These are phyloP conservation scores for Paralichthys olivaceus DNA, from an alignment of 2,113 vertebrate genomes.

Conservation along the genomic window DNA sequence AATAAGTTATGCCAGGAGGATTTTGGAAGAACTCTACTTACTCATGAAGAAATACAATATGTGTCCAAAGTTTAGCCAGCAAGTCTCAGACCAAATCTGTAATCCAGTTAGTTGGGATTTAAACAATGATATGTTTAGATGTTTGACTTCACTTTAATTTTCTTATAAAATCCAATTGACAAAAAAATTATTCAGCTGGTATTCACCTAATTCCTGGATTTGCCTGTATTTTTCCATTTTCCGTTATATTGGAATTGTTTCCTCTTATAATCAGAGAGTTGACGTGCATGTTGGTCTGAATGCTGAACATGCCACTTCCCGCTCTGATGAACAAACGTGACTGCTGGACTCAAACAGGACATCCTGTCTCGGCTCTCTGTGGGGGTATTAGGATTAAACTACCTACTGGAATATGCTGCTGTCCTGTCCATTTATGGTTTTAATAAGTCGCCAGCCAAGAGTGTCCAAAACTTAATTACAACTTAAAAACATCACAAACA, in stretches of 20 bases:
- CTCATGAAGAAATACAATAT: constrained; percentile 4
- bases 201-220: not conserved
- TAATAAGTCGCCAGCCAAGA: not conserved
- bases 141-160: not conserved
- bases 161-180: not conserved
- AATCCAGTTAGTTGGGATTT: not conserved
- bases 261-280: not conserved
- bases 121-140: not conserved
- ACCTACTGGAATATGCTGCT: constrained; percentile 19
- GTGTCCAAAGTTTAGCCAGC: not conserved
- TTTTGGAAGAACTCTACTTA: not conserved
- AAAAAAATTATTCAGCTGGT: not conserved
- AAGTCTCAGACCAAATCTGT: not conserved
- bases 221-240: constrained; percentile 6
- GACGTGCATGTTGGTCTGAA: constrained; percentile 15
- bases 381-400: constrained; percentile 12
- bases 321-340: constrained; percentile 55
- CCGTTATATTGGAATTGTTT: not conserved
- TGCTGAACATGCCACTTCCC: constrained; percentile 53
- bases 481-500: not conserved
- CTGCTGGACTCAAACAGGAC: constrained; percentile 61
- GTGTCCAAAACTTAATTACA: not conserved
- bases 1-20: constrained; percentile 17
- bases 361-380: constrained; percentile 60
- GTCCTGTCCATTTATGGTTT: constrained; percentile 5